Evolutionary conservation across 1,140 invertebrate species (phyloP).

Genomic region (Trypoxylus dichotomus): DNA sequence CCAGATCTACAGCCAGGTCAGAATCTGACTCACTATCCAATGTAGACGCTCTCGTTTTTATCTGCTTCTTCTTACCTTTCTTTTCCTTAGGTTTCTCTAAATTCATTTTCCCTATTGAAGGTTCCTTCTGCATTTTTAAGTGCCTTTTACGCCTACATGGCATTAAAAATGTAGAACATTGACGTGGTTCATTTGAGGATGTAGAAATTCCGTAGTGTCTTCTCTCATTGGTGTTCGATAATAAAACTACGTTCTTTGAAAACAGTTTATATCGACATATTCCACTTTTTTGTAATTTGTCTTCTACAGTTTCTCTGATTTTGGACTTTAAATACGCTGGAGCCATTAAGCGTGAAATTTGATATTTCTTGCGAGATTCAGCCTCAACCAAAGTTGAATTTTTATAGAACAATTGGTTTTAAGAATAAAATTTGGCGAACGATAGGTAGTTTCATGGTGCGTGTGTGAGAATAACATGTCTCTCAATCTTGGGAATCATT

Average conservation of each 20-base stretch:
- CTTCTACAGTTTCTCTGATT: neutral
- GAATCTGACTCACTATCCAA: neutral
- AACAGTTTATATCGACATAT: neutral
- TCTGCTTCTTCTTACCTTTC: neutral
- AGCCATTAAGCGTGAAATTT: conserved; percentile 1
- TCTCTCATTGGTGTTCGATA: neutral
- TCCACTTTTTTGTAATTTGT: no score
- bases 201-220: neutral
- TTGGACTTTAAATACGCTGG: neutral
- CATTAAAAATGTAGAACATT: neutral
- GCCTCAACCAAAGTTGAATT: conserved; percentile 26
- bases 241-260: no score
- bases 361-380: conserved; percentile 27
- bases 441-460: no score
- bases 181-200: neutral
- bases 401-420: conserved; percentile 37
- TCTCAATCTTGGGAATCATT: no score
- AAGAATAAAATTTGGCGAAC: no score
- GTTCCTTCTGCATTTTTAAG: neutral
- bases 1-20: neutral
- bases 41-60: neutral
- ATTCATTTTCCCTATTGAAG: neutral
- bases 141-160: neutral
- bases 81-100: neutral
- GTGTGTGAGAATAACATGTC: no score